Percentiles rank a stretch among this genome's conserved stretches.
Evolutionary conservation across 1,140 invertebrate genomes (phyloP).

Genomic region (Philopotamus ludificatus): DNA sequence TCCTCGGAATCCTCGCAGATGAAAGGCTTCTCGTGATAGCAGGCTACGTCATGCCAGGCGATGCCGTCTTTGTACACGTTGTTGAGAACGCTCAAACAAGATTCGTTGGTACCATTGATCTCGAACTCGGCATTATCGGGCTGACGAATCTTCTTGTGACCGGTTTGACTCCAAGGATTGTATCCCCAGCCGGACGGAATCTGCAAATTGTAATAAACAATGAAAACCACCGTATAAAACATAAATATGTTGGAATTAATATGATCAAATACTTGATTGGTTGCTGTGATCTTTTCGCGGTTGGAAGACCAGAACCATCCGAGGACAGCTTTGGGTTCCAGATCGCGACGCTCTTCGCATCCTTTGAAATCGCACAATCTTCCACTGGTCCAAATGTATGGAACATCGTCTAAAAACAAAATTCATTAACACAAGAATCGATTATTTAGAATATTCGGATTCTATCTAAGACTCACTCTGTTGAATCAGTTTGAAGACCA

Average conservation of each 20-base stretch:
- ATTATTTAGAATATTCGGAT: not conserved
- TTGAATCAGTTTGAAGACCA: slow-evolving; percentile 82
- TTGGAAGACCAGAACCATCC: slow-evolving; percentile 94
- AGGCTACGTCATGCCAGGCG: slow-evolving; percentile 89
- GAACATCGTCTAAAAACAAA: slow-evolving; percentile 73
- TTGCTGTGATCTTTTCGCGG: slow-evolving; percentile 82
- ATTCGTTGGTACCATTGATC: slow-evolving; percentile 85
- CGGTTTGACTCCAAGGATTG: slow-evolving; percentile 85
- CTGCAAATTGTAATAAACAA: slow-evolving; percentile 42
- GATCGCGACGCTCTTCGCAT: slow-evolving; percentile 79
- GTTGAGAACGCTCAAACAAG: slow-evolving; percentile 81
- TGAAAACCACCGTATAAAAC: not conserved
- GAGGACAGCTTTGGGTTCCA: slow-evolving; percentile 80
- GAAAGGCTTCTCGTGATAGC: slow-evolving; percentile 88
- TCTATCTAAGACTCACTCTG: slow-evolving; percentile 62
- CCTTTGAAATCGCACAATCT: slow-evolving; percentile 91
- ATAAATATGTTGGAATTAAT: not conserved
- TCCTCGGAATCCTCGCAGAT: slow-evolving; percentile 87
- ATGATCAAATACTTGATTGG: slow-evolving; percentile 62
- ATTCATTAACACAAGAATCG: not conserved
- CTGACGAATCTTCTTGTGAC: slow-evolving; percentile 83
- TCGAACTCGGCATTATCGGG: slow-evolving; percentile 91
- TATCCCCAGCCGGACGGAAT: slow-evolving; percentile 67
- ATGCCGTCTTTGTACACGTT: slow-evolving; percentile 91
- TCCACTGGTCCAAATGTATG: slow-evolving; percentile 90